These are phyloP conservation scores for Exaiptasia diaphana DNA, from an alignment of 64 coral and sea anemone genomes.

Conservation along the genomic window DNA sequence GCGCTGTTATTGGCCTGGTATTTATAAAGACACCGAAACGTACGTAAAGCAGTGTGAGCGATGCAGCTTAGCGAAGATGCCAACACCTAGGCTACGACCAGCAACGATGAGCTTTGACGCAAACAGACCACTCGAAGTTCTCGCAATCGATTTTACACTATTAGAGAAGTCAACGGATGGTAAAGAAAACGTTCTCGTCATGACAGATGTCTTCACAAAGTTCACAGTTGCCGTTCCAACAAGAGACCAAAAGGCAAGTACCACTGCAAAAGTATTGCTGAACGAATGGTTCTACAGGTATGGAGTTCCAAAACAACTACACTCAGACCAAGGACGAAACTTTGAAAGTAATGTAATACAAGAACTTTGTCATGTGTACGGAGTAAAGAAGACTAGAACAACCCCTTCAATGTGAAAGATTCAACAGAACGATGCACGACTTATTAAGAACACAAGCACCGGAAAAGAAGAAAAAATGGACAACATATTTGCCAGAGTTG, in stretches of 20 bases:
- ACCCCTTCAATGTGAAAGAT: constrained; percentile 22
- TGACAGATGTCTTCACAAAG: constrained; percentile 22
- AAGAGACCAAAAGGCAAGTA: constrained; percentile 1
- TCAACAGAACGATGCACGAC: constrained; percentile 17
- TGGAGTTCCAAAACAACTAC: neutral
- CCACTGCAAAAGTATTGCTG: neutral
- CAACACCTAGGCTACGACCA: constrained; percentile 13
- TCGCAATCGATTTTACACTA: constrained; percentile 5
- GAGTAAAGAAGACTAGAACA: neutral
- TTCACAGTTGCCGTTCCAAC: constrained; percentile 16
- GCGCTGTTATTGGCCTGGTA: constrained; percentile 29
- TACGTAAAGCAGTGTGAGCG: constrained; percentile 29
- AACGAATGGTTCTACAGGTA: constrained; percentile 16
- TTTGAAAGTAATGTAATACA: constrained; percentile 3
- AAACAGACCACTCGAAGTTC: constrained; percentile 15
- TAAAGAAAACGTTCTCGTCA: constrained; percentile 7
- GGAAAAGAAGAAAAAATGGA: constrained; percentile 12
- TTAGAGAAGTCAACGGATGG: constrained; percentile 2
- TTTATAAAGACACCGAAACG: constrained; percentile 1
- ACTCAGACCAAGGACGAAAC: constrained; percentile 25
- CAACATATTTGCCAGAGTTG: neutral
- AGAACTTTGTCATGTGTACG: constrained; percentile 14
- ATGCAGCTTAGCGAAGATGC: constrained; percentile 15
- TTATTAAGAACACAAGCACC: neutral
- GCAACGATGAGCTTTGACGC: neutral